Conservation (phyloP, 2,113 vertebrate genomes). For the Gorsachius goisagi region DNA sequence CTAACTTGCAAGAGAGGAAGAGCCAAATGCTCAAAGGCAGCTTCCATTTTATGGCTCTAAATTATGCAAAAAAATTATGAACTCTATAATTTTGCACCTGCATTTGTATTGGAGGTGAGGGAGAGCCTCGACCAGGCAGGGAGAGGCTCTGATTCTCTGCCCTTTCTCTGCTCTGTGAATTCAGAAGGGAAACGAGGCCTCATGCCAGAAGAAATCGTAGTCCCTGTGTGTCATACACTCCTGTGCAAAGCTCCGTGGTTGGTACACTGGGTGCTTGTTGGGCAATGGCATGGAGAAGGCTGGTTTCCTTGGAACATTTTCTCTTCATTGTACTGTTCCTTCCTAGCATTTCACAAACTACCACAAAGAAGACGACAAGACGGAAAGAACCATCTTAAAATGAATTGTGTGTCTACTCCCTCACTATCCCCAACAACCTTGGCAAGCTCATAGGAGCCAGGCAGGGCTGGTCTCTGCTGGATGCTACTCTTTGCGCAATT, state of each 20-base stretch:
- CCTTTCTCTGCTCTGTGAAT: neutral
- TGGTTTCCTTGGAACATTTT: conserved; percentile 29
- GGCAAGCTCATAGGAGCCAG: neutral
- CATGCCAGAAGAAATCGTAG: neutral
- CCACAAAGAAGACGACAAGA: neutral
- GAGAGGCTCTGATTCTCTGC: neutral
- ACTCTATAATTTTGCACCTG: neutral
- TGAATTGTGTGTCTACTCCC: conserved; percentile 21
- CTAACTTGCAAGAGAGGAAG: conserved; percentile 52
- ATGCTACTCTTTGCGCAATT: neutral
- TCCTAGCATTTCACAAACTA: conserved; percentile 44
- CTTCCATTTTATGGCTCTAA: conserved; percentile 27
- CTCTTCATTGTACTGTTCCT: conserved; percentile 9
- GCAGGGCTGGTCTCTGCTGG: conserved; percentile 42
- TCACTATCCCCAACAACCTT: neutral
- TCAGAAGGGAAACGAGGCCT: neutral
- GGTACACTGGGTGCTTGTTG: neutral
- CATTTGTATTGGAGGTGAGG: neutral
- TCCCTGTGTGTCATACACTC: neutral
- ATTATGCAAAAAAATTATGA: neutral
- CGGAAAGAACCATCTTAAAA: neutral
- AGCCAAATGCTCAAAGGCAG: conserved; percentile 58
- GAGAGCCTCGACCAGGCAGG: neutral
- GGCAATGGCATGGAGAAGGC: conserved; percentile 16
- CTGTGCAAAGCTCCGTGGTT: neutral